Evolutionary conservation across 1,140 invertebrate species (phyloP).

Genomic region (Acromyrmex charruanus): DNA sequence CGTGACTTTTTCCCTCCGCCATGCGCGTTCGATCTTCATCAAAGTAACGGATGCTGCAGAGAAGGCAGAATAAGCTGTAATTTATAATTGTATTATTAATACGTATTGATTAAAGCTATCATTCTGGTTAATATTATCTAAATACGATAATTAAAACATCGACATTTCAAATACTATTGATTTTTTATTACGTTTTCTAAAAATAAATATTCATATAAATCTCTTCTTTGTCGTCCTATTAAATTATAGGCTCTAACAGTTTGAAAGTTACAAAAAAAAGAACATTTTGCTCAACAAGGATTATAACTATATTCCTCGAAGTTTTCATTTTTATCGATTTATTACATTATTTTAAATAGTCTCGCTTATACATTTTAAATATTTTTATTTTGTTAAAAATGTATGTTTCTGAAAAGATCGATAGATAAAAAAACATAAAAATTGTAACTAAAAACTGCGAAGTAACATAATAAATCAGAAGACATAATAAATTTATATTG

Average conservation of each 20-base stretch:
- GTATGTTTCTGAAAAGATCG: not conserved
- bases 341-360: not conserved
- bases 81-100: not conserved
- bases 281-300: not conserved
- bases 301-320: slow-evolving; percentile 16
- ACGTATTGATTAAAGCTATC: not conserved
- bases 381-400: not conserved
- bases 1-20: slow-evolving; percentile 12
- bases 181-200: not conserved
- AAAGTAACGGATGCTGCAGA: too few relatives aligned
- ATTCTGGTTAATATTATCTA: not conserved
- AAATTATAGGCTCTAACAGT: not conserved
- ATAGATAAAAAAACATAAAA: not conserved
- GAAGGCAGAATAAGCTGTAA: not conserved
- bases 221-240: not conserved
- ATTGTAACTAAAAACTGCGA: not conserved
- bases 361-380: not conserved
- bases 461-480: too few relatives aligned
- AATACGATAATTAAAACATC: not conserved
- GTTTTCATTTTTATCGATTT: not conserved
- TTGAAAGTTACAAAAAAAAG: not conserved
- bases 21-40: not conserved
- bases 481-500: not conserved
- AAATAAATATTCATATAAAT: not conserved
- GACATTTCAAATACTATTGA: not conserved